Evolutionary conservation across 64 coral and sea anemone species (phyloP).

Genomic region (Pocillopora verrucosa): DNA sequence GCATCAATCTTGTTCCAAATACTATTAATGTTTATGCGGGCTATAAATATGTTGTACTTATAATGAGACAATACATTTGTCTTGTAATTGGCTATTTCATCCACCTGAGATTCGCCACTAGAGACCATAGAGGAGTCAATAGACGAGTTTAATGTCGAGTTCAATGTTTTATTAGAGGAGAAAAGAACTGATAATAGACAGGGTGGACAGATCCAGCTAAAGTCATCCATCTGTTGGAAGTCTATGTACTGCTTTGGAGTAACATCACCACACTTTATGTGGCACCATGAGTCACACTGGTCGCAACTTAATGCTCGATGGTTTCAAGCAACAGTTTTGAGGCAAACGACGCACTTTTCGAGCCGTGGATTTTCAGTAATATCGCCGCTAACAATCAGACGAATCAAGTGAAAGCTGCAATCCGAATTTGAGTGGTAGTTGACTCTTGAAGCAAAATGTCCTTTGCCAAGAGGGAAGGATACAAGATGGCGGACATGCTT

Average conservation of each 20-base stretch:
- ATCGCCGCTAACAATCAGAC: constrained; percentile 37
- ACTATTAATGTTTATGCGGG: constrained; percentile 60
- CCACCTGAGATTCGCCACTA: neutral
- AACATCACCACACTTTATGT: neutral
- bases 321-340: neutral
- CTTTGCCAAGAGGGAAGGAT: constrained; percentile 53
- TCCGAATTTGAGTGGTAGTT: constrained; percentile 65
- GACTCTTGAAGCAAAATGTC: constrained; percentile 59
- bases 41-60: constrained; percentile 42
- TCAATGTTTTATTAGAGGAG: neutral
- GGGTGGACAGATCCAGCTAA: neutral
- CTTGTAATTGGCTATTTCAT: neutral
- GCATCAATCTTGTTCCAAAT: constrained; percentile 51
- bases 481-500: constrained; percentile 47
- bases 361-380: neutral
- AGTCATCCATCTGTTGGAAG: neutral
- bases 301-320: neutral
- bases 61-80: neutral
- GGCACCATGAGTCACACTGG: neutral
- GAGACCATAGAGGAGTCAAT: constrained; percentile 13
- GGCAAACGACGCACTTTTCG: neutral
- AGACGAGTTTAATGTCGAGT: neutral
- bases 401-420: constrained; percentile 44
- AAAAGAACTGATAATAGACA: neutral
- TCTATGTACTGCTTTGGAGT: neutral